Evolutionary conservation across 35 echinoderm and acorn worm species (phyloP).

Genomic region (Stichopus chloronotus): DNA sequence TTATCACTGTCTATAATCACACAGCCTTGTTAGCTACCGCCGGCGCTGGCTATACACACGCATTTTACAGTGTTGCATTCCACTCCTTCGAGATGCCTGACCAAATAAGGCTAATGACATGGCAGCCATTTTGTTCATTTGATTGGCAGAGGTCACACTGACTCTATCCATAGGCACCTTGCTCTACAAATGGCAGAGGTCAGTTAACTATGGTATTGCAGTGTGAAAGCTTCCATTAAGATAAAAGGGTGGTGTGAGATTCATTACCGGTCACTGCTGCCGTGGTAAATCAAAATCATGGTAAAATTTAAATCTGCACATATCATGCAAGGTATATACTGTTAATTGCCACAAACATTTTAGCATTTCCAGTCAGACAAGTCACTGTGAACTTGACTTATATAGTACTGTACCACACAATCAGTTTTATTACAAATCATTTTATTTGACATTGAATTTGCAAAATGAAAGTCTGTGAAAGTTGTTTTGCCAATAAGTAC

Average conservation of each 20-base stretch:
- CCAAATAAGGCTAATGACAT: slow-evolving; percentile 47
- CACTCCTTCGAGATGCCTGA: slow-evolving; percentile 33
- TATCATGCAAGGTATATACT: too few species aligned
- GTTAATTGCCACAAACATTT: too few species aligned
- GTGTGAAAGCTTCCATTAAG: background rate
- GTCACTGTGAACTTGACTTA: too few species aligned
- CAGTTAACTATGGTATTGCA: background rate
- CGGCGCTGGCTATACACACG: background rate
- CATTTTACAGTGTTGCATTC: slow-evolving; percentile 7
- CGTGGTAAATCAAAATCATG: too few species aligned
- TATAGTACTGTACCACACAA: too few species aligned
- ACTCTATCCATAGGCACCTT: background rate
- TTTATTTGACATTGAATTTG: too few species aligned
- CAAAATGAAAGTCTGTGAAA: too few species aligned
- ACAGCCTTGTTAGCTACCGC: background rate
- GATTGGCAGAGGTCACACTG: slow-evolving; percentile 11
- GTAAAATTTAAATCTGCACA: too few species aligned
- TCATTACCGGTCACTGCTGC: background rate
- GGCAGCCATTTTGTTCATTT: slow-evolving; percentile 41
- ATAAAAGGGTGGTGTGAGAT: background rate
- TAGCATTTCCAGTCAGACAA: too few species aligned
- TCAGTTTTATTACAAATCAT: too few species aligned
- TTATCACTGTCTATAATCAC: too few species aligned
- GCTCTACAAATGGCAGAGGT: slow-evolving; percentile 37
- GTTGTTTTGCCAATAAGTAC: too few species aligned